Evolutionary conservation across 2,113 vertebrate species (phyloP), one percentile per base, ranked within the genome.

Genomic region (Proteles cristata): DNA sequence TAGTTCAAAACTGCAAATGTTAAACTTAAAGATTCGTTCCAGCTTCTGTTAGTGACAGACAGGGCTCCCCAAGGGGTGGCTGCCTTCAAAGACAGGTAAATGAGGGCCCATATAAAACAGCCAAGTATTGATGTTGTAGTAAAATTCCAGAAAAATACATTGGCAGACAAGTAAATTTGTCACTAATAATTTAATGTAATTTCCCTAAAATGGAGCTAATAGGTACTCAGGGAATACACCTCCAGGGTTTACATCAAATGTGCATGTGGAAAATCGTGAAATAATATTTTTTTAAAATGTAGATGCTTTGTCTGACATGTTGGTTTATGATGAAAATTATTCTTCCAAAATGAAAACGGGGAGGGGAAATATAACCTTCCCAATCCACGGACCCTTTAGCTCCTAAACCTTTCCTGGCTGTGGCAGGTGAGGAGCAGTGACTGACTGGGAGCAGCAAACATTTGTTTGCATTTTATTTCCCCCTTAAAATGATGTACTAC

Each of bases 161-260:
- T 98, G 99, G 99, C 99, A 99, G 98, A 99, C 99, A 99, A 99
- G 99, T 99, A 99, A 99, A 99, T 99, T 99, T 99, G 99, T 99
- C 99, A 99, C 99, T 99, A 99, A 99, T 99, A 99, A 99, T 99
- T 99, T 99, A 99, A 99, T 99, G 98, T 98, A 99, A 99, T 99
- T 99, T 99, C 99, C 98, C 98, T 99, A 99, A 99, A 99, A 99
- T 98, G 98, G 98, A 98, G 98, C 98, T 99, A 99, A 99, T 99
- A 98, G 98, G 99, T 98, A 98, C 98, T 98, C 98, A 50, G 99
- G 99, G 99, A 99, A 99, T 99, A 99, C 98, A 99, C 98, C 99
- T 99, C 98, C 98, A 98, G 98, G 98, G 99, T 98, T 99, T 99
- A 98, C 98, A 99, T 98, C 98, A 98, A 98, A 98, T 97, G 98